Base-by-base conservation (phyloP, 2,888 invertebrate genomes). In the Drosophila gaucha region DNA sequence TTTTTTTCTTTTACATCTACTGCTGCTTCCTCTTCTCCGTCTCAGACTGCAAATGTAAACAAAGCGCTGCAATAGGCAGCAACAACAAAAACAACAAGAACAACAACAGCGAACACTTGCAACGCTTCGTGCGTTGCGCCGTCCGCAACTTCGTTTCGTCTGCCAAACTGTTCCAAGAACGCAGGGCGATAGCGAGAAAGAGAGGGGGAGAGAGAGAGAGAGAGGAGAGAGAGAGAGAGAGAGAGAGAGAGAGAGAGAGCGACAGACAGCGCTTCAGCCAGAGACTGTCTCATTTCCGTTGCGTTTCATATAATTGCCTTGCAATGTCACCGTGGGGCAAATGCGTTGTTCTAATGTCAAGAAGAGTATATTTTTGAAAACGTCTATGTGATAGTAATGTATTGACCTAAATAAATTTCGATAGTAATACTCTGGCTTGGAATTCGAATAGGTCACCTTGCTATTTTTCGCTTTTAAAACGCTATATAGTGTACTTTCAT, bases 151-250 rank as follows among this genome's bases (percentile, higher is more conserved):
- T 67, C 74, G 80, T 68, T 79, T 58, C 86, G 39, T 24, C 63
- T 82, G 55, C 64, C 74, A 74, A 75, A 74, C 60, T 64, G 80
- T 86, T 86, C 67, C 82, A 44, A 71, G 71, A 75, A 75, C 43
- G 8, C 33, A 8, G 39, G 35, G 14, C 41, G 46, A 9, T 20
- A 22, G 36, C 2, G 31, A 36, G 12, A 54, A n/a, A 20, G 18
- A 16, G 24, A 16, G 14, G 6, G 38, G 2, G 22, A n/a, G 35
- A 20, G 39, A 33, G 63, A 16, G 50, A 20, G 52, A 22, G 43
- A 24, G 38, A 41, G 26, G 39, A 33, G 63, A 16, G 50, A 22
- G 55, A 22, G 36, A 22, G 41, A 33, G 26, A 56, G n/a, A 8
- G 20, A 39, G 8, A 9, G 18, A 9, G 16, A 4, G 30, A 14